Base-by-base conservation (phyloP, 1,140 invertebrate genomes). In the Drosophila azteca region DNA sequence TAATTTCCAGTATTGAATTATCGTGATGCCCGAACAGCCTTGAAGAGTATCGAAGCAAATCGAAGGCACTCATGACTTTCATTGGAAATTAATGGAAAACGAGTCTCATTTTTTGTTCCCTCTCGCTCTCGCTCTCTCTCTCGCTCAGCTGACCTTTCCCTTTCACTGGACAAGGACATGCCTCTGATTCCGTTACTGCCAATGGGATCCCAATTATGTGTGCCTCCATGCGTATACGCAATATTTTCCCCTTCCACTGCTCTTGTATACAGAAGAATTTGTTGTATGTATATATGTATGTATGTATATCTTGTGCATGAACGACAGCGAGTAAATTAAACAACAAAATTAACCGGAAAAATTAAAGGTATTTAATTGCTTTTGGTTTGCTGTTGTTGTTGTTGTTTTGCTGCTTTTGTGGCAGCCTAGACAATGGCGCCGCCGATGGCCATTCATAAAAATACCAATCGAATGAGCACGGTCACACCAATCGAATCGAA, bases 391-490 rank as follows among this genome's bases (percentile, higher is more conserved):
- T 20, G 17, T 20, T 64, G 60, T 49, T 64, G 55, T 52, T 50
- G 55, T 13, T 46, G 24, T 39, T 50, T 20, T 46, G 46, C 31
- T 44, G 54, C 9, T 31, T 11, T 17, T 24, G 41, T 45, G 17
- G 43, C 26, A 43, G 62, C 46, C 59, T 73, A 74, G 70, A 78
- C 79, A 78, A 78, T 70, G 79, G 66, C 52, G 48, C 44, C 52
- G 31, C 48, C 46, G 48, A 7, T 43, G 73, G 48, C 68, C 82
- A 87, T 85, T 85, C 81, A 85, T 85, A 78, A 85, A 82, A 79
- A 78, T 78, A 74, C 79, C 79, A 82, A 82, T 63, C 54, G 46
- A 63, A 74, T 20, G 41, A 55, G 45, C 55, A 80, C 60, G n/a
- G n/a, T n/a, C n/a, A n/a, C n/a, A n/a, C n/a, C n/a, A 60, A 67